A percentile compares a stretch with the other conserved stretches of the same genome.
Conservation (phyloP, 2,888 invertebrate genomes). For the Diloba caeruleocephala region DNA sequence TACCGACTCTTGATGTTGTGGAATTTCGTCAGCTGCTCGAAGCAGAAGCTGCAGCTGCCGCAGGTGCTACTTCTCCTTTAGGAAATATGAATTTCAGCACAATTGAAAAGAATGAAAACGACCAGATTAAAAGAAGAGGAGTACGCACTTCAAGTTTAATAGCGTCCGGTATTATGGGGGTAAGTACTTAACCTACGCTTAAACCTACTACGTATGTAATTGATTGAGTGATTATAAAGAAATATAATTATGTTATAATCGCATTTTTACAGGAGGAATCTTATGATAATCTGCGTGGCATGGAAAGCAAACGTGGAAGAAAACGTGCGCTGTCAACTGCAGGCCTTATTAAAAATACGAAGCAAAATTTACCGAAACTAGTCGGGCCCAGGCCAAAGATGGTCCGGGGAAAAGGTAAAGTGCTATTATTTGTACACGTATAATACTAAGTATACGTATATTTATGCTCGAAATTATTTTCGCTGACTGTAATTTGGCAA, state of each 20-base stretch:
- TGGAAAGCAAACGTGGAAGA: constrained; percentile 74
- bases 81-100: constrained; percentile 60
- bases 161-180: constrained; percentile 54
- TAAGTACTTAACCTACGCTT: constrained; percentile 45
- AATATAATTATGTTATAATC: neutral
- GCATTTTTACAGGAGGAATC: constrained; percentile 55
- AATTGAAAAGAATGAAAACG: constrained; percentile 51
- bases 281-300: constrained; percentile 58
- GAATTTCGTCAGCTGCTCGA: constrained; percentile 67
- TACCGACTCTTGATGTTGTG: constrained; percentile 66
- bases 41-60: constrained; percentile 22
- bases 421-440: neutral
- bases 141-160: constrained; percentile 65
- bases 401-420: constrained; percentile 71
- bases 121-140: constrained; percentile 63
- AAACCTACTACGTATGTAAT: neutral
- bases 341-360: constrained; percentile 64
- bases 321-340: constrained; percentile 78
- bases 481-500: no score
- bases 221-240: neutral
- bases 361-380: constrained; percentile 60
- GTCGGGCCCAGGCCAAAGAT: constrained; percentile 65
- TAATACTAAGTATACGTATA: no score
- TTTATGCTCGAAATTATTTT: no score
- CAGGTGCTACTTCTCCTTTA: constrained; percentile 64